These are phyloP conservation scores for Lepetodrilus schrolli DNA, from an alignment of 2,888 invertebrate genomes.

Conservation along the genomic window DNA sequence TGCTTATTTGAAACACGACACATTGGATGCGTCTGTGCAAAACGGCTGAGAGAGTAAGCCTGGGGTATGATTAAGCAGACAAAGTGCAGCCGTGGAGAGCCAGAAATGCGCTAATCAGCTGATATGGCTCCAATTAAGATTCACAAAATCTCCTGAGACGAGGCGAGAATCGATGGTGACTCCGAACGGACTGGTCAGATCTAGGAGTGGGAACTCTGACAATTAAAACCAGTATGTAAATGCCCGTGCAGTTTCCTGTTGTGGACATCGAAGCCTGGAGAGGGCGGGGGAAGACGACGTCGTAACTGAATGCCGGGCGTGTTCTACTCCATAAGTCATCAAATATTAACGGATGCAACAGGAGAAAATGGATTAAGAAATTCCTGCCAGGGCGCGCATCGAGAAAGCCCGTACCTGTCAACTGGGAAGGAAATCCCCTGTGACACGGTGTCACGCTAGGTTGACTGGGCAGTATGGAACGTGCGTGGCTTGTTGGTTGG, in stretches of 20 bases:
- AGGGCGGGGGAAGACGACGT: neutral
- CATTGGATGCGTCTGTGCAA: neutral
- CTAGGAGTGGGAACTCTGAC: neutral
- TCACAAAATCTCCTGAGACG: neutral
- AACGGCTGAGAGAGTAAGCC: neutral
- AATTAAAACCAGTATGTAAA: neutral
- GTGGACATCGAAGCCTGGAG: neutral
- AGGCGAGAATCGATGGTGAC: neutral
- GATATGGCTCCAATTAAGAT: constrained; percentile 19
- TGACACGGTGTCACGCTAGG: too few relatives aligned
- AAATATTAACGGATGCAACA: neutral
- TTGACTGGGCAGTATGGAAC: too few relatives aligned
- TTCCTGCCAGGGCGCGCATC: too few relatives aligned
- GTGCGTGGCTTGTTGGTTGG: too few relatives aligned
- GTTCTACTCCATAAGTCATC: neutral
- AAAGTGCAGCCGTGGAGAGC: neutral
- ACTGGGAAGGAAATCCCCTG: too few relatives aligned
- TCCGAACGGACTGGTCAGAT: neutral
- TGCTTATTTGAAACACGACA: neutral
- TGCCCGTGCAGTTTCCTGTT: too few relatives aligned
- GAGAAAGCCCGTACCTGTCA: too few relatives aligned
- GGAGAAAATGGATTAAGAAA: neutral
- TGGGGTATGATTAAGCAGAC: neutral
- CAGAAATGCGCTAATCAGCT: constrained; percentile 5
- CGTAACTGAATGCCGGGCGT: neutral